These are phyloP conservation scores for Pipra filicauda DNA, from an alignment of 2,113 vertebrate genomes.

Conservation along the genomic window DNA sequence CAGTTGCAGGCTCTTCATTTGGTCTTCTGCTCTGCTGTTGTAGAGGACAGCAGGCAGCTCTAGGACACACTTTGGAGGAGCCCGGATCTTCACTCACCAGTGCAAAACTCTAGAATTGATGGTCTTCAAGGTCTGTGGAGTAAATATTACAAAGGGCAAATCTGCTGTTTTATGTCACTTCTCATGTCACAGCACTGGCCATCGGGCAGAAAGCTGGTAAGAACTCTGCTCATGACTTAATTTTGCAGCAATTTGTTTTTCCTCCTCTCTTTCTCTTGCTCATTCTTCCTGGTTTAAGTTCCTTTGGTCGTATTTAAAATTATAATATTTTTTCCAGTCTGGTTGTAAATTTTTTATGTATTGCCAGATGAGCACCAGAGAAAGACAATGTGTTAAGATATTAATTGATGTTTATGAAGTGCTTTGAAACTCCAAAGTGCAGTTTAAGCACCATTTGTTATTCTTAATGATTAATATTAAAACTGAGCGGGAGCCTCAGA, in stretches of 20 bases:
- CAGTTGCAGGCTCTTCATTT: neutral
- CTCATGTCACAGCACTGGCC: neutral
- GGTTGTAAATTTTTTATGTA: constrained; percentile 15
- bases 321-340: neutral
- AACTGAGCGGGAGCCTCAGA: neutral
- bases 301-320: constrained; percentile 5
- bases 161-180: neutral
- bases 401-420: constrained; percentile 29
- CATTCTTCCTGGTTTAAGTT: neutral
- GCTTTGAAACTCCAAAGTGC: constrained; percentile 3
- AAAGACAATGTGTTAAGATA: constrained; percentile 18
- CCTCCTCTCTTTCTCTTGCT: neutral
- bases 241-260: neutral
- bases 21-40: neutral
- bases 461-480: constrained; percentile 9
- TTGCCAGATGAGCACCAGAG: constrained; percentile 17
- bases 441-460: neutral
- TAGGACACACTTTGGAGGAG: neutral
- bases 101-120: neutral
- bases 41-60: neutral
- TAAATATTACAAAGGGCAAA: neutral
- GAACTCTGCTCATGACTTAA: neutral
- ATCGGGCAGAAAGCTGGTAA: neutral
- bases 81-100: neutral
- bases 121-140: neutral